Evolutionary conservation across 2,113 vertebrate genomes (phyloP).

Genomic region (Cromileptes altivelis): DNA sequence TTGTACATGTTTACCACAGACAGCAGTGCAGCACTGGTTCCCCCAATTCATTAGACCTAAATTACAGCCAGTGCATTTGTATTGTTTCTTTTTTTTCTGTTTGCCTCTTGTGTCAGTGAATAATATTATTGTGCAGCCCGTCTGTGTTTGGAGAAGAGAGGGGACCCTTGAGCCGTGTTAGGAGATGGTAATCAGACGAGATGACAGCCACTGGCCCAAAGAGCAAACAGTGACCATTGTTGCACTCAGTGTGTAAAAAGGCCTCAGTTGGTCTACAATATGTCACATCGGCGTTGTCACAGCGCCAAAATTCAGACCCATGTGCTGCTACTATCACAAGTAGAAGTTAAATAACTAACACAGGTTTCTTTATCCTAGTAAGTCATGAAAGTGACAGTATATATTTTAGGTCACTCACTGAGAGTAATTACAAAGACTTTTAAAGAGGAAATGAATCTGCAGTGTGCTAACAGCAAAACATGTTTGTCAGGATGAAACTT

Average conservation of each 20-base stretch:
- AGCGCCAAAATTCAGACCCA: background rate
- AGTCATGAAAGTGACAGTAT: background rate
- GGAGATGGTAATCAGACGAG: constrained; percentile 71
- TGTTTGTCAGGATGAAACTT: constrained; percentile 64
- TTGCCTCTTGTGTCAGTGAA: constrained; percentile 49
- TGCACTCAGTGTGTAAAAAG: constrained; percentile 45
- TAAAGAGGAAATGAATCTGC: constrained; percentile 70
- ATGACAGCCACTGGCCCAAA: constrained; percentile 68
- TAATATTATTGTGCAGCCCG: constrained; percentile 65
- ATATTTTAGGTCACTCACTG: background rate
- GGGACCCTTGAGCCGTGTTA: constrained; percentile 65
- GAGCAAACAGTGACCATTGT: constrained; percentile 65
- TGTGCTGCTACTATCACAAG: background rate
- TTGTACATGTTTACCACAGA: constrained; percentile 3
- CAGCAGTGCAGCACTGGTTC: background rate
- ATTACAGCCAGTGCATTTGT: constrained; percentile 29
- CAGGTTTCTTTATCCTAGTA: background rate
- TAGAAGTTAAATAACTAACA: background rate
- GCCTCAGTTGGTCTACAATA: constrained; percentile 38
- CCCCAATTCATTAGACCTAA: constrained; percentile 17
- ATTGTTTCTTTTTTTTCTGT: background rate
- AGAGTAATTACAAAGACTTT: constrained; percentile 2
- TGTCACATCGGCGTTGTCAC: constrained; percentile 37
- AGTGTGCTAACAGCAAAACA: constrained; percentile 28
- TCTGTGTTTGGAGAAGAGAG: constrained; percentile 55